Conservation (phyloP, 1,140 invertebrate genomes). For the Listronotus bonariensis region DNA sequence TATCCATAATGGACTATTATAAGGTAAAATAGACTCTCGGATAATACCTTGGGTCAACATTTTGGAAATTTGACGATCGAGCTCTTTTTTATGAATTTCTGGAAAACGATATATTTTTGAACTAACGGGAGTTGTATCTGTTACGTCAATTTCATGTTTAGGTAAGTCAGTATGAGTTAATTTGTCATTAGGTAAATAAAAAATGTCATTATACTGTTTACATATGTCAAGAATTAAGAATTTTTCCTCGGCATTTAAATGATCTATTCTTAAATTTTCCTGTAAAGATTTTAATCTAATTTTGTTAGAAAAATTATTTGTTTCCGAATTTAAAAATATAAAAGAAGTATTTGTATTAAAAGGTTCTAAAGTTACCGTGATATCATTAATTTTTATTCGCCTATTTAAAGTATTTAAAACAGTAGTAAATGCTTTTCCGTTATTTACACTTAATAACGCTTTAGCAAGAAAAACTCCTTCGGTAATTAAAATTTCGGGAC, state of each 20-base stretch:
- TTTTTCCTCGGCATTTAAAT: constrained; percentile 36
- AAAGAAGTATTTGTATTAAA: constrained; percentile 23
- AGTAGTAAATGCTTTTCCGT: constrained; percentile 25
- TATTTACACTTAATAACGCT: constrained; percentile 24
- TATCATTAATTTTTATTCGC: neutral
- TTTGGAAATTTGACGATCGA: constrained; percentile 41
- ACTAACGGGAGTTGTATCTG: constrained; percentile 36
- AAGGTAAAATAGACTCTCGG: constrained; percentile 22
- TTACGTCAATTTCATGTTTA: constrained; percentile 44
- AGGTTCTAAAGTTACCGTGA: constrained; percentile 10
- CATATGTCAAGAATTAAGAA: too few relatives aligned
- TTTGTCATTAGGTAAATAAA: too few relatives aligned
- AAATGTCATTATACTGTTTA: too few relatives aligned
- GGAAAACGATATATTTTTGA: constrained; percentile 50
- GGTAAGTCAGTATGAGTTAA: constrained; percentile 26
- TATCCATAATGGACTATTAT: too few relatives aligned
- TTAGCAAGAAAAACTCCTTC: constrained; percentile 32
- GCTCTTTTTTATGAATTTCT: constrained; percentile 52
- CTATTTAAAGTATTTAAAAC: constrained; percentile 30
- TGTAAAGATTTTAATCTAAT: neutral
- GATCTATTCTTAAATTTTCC: constrained; percentile 27
- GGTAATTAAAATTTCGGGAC: constrained; percentile 19
- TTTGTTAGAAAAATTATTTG: neutral
- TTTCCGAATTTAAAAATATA: neutral
- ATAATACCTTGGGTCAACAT: constrained; percentile 45